Evolutionary conservation across 2,113 vertebrate species (phyloP).

Genomic region (Chloroceryle aenea): DNA sequence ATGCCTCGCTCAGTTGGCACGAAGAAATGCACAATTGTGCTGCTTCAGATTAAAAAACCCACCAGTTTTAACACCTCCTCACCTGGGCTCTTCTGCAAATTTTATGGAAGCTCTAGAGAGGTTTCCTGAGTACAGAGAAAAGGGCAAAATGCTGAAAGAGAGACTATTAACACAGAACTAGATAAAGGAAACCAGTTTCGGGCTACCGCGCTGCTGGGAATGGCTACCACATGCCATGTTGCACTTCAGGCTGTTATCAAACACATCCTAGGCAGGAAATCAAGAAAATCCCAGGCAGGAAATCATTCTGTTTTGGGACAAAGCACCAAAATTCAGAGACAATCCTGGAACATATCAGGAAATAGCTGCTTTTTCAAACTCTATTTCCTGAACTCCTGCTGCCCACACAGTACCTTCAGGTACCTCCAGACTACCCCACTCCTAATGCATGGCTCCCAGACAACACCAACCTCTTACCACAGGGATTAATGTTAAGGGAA

Average conservation of each 20-base stretch:
- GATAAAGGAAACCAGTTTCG: neutral
- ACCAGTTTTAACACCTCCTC: neutral
- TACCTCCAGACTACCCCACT: neutral
- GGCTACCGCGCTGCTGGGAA: neutral
- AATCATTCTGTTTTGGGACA: neutral
- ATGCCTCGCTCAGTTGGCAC: rapidly evolving
- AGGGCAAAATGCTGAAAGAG: neutral
- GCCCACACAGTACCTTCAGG: rapidly evolving
- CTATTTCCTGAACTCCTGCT: neutral
- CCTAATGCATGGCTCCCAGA: neutral
- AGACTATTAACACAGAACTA: neutral
- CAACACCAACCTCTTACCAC: rapidly evolving
- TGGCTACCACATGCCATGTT: rapidly evolving
- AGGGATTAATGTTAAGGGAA: neutral
- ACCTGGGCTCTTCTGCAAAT: neutral
- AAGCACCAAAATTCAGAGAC: neutral
- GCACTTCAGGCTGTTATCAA: neutral
- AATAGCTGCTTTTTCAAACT: neutral
- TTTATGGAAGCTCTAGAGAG: neutral
- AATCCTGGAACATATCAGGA: neutral
- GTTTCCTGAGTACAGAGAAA: neutral
- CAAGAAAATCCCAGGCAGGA: neutral
- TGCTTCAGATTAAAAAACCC: neutral
- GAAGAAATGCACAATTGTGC: neutral
- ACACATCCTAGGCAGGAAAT: neutral